phyloP scores from a whole-genome alignment of 1,140 invertebrate genomes.

The Euglossa dilemma region DNA sequence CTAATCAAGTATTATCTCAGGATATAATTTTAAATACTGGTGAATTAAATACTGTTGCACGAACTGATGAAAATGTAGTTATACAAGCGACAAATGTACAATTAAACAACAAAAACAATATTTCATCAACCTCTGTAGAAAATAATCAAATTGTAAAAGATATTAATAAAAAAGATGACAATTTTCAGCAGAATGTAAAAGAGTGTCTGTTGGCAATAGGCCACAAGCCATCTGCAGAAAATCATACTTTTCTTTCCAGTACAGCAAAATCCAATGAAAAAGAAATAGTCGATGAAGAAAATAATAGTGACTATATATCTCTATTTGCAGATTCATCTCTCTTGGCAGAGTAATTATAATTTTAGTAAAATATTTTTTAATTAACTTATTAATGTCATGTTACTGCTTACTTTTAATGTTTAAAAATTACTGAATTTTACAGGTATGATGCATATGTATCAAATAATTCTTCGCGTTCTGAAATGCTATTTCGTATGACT shows the following conservation, averaged over 20 bases:
- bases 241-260: not conserved
- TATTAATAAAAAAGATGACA: not conserved
- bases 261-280: not conserved
- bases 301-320: conserved; percentile 47
- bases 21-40: not conserved
- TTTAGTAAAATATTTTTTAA: too few relatives aligned
- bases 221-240: not conserved
- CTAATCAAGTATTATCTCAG: conserved; percentile 2
- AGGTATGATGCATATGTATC: not conserved
- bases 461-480: not conserved
- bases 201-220: not conserved
- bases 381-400: not conserved
- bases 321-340: conserved; percentile 43
- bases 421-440: conserved; percentile 12
- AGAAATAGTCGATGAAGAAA: not conserved
- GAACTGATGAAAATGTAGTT: not conserved
- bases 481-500: conserved; percentile 31
- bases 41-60: not conserved
- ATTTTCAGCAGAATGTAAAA: not conserved
- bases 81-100: not conserved
- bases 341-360: conserved; percentile 39
- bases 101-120: not conserved
- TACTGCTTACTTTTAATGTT: not conserved
- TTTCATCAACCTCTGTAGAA: not conserved
- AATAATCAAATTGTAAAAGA: not conserved